Evolutionary conservation across 2,797 vertebrate species (phyloP), one percentile per base, ranked within the genome.

Genomic region (Fistularia tabacaria): DNA sequence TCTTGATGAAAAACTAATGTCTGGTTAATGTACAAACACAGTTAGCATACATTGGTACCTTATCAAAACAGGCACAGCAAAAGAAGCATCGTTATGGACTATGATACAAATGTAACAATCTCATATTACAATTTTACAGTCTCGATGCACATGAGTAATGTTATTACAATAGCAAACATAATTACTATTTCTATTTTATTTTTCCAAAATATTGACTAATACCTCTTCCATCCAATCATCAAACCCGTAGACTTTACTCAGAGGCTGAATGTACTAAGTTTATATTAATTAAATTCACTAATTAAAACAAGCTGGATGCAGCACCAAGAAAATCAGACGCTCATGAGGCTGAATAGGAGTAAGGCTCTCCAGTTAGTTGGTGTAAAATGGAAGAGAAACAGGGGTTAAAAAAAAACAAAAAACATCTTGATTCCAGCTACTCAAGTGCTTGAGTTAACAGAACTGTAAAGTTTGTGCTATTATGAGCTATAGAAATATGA

Each of bases 311-410:
- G 80, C 49, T 48, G 41, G 38, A 73, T 51, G 51, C 62, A 59
- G 49, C 36, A 51, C 15, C 53, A 51, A 73, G 61, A 81, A 64
- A 80, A 79, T 59, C 14, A 66, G 56, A 14, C 45, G 56, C 77
- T 77, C 10, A 7, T 38, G 59, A 59, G 46, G 58, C 63, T 71
- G 59, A 64, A 73, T 73, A 66, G 50, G 36, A 66, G 52, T 43
- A 74, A 47, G 46, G 57, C 51, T 69, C 43, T 48, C 65, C 66
- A 61, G 60, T 64, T 59, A 56, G 63, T 47, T 38, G 61, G 56
- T 57, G 51, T 48, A 45, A 80, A 66, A 67, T 54, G 51, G 67
- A 56, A 0, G 51, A 71, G 77, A 70, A 65, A 62, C 48, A 56
- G 57, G 15, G 14, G 59, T 9, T 54, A 58, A 5, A 25, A 56